Base-by-base conservation (phyloP, 2,113 vertebrate genomes). In the Larimichthys crocea region DNA sequence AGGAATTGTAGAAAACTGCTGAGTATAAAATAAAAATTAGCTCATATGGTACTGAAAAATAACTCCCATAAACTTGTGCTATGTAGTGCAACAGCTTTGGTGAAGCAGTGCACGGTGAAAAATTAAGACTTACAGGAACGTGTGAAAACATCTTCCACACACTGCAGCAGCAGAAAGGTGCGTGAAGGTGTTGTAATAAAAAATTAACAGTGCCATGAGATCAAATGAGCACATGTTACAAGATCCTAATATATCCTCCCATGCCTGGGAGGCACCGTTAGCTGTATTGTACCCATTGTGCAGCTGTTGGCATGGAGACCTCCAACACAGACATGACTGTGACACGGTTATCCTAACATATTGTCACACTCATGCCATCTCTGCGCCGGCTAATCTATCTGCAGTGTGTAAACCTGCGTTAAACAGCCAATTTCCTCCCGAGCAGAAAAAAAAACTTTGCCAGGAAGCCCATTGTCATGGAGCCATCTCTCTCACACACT, bases 281-380 rank as follows among this genome's bases (percentile, higher is more conserved):
- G 31, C 19, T 82, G 60, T 55, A 76, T 74, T 78, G 6, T 56
- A 59, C 48, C 59, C 53, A 70, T 66, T 78, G 74, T 83, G 87
- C 68, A 49, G 73, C 22, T 5, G 85, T 88, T 91, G 90, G 84
- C 84, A 90, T 84, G 82, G 87, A 84, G 82, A 91, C 79, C 67
- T 75, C 63, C 50, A 60, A 20, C 35, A 69, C 55, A 59, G 63
- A 64, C 15, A 42, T 40, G 35, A 40, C 35, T 40, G 6, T 40
- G 35, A 72, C 8, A 76, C 62, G 67, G 44, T 63, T 66, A 67
- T 64, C 71, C 55, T 61, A 62, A 56, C 67, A 73, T 40, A 71
- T 85, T 62, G 62, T 59, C 56, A 35, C 53, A 53, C 49, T 62
- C 20, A 7, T 53, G 35, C 44, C 72, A 46, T 72, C 17, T 59